Evolutionary conservation across 2,888 invertebrate species (phyloP).

Genomic region (Sclerodermus sp.): DNA sequence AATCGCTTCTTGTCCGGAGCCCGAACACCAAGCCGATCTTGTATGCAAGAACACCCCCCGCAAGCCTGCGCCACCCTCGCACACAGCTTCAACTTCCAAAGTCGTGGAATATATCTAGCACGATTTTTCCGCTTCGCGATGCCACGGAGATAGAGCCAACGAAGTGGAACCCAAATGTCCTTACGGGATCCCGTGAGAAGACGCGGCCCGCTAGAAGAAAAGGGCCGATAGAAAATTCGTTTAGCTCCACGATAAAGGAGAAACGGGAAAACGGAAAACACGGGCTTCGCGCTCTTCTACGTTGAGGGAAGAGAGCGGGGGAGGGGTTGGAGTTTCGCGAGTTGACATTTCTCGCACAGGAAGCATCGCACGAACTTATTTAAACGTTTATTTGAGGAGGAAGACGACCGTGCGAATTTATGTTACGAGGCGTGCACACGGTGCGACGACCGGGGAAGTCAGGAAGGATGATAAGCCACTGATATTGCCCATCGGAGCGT

Average conservation of each 20-base stretch:
- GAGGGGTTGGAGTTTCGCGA: too few relatives aligned
- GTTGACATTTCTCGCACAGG: too few relatives aligned
- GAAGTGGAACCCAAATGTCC: conserved; percentile 31
- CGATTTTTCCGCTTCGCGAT: conserved; percentile 15
- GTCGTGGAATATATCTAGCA: too few relatives aligned
- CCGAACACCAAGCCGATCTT: too few relatives aligned
- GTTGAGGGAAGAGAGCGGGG: too few relatives aligned
- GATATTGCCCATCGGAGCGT: conserved; percentile 47
- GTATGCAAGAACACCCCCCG: too few relatives aligned
- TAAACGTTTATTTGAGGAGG: conserved; percentile 6
- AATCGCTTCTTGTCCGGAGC: too few relatives aligned
- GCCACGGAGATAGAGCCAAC: conserved; percentile 21
- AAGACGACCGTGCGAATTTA: conserved; percentile 25
- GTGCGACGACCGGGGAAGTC: conserved; percentile 11
- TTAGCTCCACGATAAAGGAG: conserved; percentile 14
- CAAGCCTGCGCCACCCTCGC: too few relatives aligned
- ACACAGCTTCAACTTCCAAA: too few relatives aligned
- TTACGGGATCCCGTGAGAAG: conserved; percentile 8
- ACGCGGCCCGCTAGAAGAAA: too few relatives aligned
- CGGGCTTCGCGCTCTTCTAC: conserved; percentile 8
- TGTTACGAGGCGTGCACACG: conserved; percentile 18
- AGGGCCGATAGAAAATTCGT: conserved; percentile 9
- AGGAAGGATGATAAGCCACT: conserved; percentile 45
- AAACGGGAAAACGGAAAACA: neutral
- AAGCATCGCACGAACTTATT: conserved; percentile 11